A percentile compares a stretch with the other conserved stretches of the same genome.
Conservation (phyloP, 1,140 invertebrate species). For the Dendroctonus ponderosae region DNA sequence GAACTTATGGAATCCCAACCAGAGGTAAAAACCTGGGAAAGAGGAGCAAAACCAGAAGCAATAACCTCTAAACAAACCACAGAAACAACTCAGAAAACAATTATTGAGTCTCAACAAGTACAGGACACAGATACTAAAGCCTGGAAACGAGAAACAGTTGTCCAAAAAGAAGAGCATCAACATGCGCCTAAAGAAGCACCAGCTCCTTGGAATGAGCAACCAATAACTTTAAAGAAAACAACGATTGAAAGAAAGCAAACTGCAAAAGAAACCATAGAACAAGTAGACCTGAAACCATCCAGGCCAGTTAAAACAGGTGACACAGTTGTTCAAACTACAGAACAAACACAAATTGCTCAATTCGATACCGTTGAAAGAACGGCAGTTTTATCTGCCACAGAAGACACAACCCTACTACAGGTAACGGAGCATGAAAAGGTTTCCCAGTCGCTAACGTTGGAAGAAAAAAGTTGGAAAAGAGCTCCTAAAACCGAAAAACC, state of each 20-base stretch:
- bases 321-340: too few relatives aligned
- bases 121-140: too few relatives aligned
- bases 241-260: conserved; percentile 48
- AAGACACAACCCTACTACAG: conserved; percentile 38
- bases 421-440: conserved; percentile 21
- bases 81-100: too few relatives aligned
- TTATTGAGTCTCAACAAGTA: too few relatives aligned
- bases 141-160: not conserved
- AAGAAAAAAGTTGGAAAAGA: conserved; percentile 43
- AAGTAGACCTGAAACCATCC: conserved; percentile 37
- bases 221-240: conserved; percentile 50
- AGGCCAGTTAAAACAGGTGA: too few relatives aligned
- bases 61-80: too few relatives aligned
- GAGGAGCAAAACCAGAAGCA: not conserved
- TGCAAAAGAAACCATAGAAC: conserved; percentile 45
- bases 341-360: too few relatives aligned
- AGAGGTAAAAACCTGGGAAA: conserved; percentile 12
- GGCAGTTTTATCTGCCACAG: conserved; percentile 31
- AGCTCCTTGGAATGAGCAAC: conserved; percentile 52
- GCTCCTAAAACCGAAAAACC: conserved; percentile 8
- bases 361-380: too few relatives aligned
- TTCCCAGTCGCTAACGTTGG: conserved; percentile 54
- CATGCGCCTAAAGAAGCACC: conserved; percentile 12
- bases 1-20: conserved; percentile 2
- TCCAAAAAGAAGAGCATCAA: not conserved